phyloP scores from a whole-genome alignment of 2,113 vertebrate species.

The Mionectes macconnelli region DNA sequence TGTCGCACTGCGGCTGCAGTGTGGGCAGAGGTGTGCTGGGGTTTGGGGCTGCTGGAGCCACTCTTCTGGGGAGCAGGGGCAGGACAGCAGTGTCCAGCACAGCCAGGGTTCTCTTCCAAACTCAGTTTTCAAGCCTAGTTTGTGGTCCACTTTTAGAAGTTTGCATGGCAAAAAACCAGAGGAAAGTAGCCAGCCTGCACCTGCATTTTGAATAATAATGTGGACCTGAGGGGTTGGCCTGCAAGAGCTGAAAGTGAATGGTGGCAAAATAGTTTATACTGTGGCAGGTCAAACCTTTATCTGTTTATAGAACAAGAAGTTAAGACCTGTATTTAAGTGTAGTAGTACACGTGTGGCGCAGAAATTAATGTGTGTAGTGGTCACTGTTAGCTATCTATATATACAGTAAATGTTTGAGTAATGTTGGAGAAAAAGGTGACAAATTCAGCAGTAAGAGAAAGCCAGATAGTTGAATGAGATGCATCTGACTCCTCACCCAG shows the following conservation, averaged over 20 bases:
- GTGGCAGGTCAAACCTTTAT: neutral
- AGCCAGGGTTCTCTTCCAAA: neutral
- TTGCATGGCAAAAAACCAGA: neutral
- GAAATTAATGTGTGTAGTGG: neutral
- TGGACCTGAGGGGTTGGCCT: neutral
- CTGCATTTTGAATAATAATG: neutral
- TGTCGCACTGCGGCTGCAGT: accelerated
- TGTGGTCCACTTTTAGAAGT: neutral
- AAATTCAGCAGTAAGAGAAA: neutral
- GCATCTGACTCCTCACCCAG: neutral
- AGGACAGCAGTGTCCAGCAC: neutral
- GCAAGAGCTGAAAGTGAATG: neutral
- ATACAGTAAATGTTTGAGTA: neutral
- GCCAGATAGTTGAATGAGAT: neutral
- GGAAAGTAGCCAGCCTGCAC: neutral
- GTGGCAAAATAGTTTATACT: neutral
- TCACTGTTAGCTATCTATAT: neutral
- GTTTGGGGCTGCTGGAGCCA: accelerated
- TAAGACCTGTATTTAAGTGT: neutral
- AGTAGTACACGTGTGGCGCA: neutral
- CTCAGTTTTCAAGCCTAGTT: neutral
- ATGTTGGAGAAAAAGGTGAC: neutral
- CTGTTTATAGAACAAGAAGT: neutral
- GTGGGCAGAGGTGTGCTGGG: neutral
- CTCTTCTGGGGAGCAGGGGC: accelerated